Evolutionary conservation across 1,140 invertebrate species (phyloP).

Genomic region (Metopolophium dirhodum): DNA sequence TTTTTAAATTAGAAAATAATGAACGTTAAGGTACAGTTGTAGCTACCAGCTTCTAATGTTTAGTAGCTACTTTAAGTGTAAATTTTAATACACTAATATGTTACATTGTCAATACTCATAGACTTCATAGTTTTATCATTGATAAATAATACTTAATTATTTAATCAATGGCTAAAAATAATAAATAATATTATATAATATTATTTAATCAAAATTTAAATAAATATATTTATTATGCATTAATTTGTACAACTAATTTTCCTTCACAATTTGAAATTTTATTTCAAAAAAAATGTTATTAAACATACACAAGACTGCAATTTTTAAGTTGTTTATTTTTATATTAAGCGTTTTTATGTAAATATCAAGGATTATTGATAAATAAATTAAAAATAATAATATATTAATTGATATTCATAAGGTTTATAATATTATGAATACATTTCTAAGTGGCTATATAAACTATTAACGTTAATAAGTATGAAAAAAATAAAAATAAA

Average conservation of each 20-base stretch:
- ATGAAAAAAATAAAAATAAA: slow-evolving; percentile 35
- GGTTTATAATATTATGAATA: slow-evolving; percentile 25
- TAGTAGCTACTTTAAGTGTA: neutral
- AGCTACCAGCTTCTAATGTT: no score
- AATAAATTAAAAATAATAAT: slow-evolving; percentile 45
- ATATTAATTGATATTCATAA: slow-evolving; percentile 37
- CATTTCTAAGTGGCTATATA: slow-evolving; percentile 17
- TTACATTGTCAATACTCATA: neutral
- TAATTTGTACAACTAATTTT: neutral
- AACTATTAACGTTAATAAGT: slow-evolving; percentile 27
- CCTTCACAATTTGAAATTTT: neutral
- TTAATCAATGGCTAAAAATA: neutral
- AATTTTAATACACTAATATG: neutral
- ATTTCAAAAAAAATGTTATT: neutral
- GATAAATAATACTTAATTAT: neutral
- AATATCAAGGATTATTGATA: slow-evolving; percentile 44
- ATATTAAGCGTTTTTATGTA: slow-evolving; percentile 30
- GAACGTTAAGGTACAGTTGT: neutral
- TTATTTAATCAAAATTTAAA: neutral
- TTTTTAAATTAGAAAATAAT: neutral
- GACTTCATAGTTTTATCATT: neutral
- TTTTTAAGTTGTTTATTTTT: slow-evolving; percentile 30
- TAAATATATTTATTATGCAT: neutral
- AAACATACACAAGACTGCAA: neutral
- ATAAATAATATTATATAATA: neutral